These are phyloP conservation scores for Calliphora vicina DNA, from an alignment of 1,140 invertebrate genomes.

Conservation along the genomic window DNA sequence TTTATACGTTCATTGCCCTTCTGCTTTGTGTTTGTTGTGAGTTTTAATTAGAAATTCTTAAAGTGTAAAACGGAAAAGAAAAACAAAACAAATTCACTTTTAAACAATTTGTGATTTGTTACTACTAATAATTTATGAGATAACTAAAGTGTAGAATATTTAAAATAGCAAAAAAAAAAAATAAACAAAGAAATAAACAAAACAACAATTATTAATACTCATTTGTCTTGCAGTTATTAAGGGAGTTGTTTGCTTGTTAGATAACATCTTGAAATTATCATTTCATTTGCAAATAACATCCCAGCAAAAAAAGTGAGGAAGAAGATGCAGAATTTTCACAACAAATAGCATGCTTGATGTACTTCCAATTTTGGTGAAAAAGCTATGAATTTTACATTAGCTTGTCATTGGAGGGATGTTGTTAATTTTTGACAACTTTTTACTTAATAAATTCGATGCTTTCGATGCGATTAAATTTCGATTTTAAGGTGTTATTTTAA, in stretches of 20 bases:
- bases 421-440: too few relatives aligned
- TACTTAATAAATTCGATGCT: too few relatives aligned
- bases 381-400: too few relatives aligned
- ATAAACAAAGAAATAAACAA: background rate
- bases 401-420: too few relatives aligned
- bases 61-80: background rate
- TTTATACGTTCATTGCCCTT: slow-evolving; percentile 13
- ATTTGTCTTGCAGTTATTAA: background rate
- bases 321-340: too few relatives aligned
- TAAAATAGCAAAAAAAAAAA: background rate
- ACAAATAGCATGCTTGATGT: too few relatives aligned
- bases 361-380: too few relatives aligned
- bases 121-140: background rate
- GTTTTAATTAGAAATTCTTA: background rate
- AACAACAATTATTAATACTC: background rate
- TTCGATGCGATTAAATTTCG: too few relatives aligned
- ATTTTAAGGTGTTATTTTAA: too few relatives aligned
- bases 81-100: background rate
- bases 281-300: background rate
- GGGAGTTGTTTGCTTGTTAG: background rate
- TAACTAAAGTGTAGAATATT: background rate
- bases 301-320: too few relatives aligned
- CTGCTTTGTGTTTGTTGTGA: background rate
- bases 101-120: background rate
- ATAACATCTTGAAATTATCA: background rate